Conservation (phyloP, 2,888 invertebrate genomes). For the Eupithecia vulgata region DNA sequence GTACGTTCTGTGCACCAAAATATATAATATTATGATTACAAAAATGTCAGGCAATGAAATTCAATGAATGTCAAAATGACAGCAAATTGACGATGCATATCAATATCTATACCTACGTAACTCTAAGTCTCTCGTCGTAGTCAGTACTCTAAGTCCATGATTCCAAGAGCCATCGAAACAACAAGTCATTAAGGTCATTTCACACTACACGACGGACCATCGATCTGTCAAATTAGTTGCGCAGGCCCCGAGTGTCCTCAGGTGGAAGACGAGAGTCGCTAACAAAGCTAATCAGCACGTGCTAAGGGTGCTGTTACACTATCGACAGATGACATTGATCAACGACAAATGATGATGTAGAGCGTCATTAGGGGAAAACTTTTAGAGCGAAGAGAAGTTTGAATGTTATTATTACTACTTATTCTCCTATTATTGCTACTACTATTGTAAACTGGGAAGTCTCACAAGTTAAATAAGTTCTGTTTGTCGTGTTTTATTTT, state of each 20-base stretch:
- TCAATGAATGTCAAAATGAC: no score
- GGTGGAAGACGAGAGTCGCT: conserved; percentile 72
- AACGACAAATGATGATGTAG: conserved; percentile 3
- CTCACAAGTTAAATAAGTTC: no score
- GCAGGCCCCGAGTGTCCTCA: conserved; percentile 65
- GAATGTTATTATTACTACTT: no score
- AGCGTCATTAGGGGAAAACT: conserved; percentile 3
- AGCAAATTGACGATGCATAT: not conserved
- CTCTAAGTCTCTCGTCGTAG: no score
- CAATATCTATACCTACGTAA: not conserved
- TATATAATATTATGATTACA: no score
- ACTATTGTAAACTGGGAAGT: no score
- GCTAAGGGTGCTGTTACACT: conserved; percentile 47
- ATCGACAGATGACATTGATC: conserved; percentile 13
- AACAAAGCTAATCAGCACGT: conserved; percentile 82
- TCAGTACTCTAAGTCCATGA: conserved; percentile 3
- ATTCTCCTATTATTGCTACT: no score
- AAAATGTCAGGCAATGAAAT: no score
- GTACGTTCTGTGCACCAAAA: no score
- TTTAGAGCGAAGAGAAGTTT: not conserved
- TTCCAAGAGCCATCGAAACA: conserved; percentile 41
- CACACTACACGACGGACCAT: conserved; percentile 65
- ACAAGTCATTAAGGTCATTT: conserved; percentile 68
- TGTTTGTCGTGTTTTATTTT: no score
- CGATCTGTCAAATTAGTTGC: conserved; percentile 82